Evolutionary conservation across 2,888 invertebrate species (phyloP).

Genomic region (Noctua fimbriata): DNA sequence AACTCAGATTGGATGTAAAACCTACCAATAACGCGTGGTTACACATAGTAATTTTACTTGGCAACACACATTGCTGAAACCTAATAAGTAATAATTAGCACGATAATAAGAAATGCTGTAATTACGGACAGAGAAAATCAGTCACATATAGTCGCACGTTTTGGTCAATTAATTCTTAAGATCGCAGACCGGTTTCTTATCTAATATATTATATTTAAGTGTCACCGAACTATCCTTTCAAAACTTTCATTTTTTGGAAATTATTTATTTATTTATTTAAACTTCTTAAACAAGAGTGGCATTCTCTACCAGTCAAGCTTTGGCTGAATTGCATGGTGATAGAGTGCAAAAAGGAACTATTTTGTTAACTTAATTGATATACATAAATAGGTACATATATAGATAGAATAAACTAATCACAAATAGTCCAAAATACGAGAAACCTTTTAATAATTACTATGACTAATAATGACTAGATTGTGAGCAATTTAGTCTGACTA

Average conservation of each 20-base stretch:
- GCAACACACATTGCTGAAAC: background rate
- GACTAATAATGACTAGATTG: background rate
- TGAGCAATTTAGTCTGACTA: background rate
- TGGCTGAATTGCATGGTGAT: background rate
- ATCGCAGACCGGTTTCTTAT: conserved; percentile 41
- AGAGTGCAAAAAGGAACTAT: background rate
- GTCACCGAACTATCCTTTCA: background rate
- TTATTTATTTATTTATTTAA: background rate
- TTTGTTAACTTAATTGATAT: background rate
- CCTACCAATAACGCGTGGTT: background rate
- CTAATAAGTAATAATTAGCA: conserved; percentile 13
- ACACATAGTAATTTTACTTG: no score
- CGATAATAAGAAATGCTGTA: conserved; percentile 29
- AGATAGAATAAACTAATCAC: no score
- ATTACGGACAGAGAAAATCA: conserved; percentile 50
- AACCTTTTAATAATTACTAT: background rate
- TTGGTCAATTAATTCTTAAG: conserved; percentile 60
- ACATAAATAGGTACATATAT: background rate
- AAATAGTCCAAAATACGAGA: background rate
- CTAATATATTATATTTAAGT: conserved; percentile 34
- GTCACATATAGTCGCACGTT: conserved; percentile 25
- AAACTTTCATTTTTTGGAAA: background rate
- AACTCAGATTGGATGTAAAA: background rate
- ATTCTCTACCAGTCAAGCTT: background rate
- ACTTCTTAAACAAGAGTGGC: background rate